Percentiles rank a stretch among this genome's conserved stretches.
Conservation (phyloP, 2,797 vertebrate species). For the Sebastes itinus region DNA sequence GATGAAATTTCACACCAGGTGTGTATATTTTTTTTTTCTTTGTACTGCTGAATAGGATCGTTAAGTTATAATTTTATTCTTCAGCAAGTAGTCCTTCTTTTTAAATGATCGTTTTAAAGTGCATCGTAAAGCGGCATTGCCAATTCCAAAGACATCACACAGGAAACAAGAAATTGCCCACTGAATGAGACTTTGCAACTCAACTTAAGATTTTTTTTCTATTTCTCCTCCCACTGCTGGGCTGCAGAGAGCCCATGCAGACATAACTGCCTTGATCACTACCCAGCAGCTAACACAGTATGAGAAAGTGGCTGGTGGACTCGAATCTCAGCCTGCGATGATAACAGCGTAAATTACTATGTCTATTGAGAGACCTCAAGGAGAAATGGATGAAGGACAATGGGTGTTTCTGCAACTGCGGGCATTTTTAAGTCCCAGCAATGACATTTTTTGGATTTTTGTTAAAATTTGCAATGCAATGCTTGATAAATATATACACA, state of each 20-base stretch:
- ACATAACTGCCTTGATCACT: constrained; percentile 68
- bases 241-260: constrained; percentile 50
- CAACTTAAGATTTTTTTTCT: constrained; percentile 12
- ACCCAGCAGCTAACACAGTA: constrained; percentile 50
- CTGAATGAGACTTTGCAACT: constrained; percentile 36
- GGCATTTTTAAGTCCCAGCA: too few species aligned
- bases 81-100: constrained; percentile 14
- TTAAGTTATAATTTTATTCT: background rate
- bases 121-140: background rate
- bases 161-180: constrained; percentile 56
- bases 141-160: constrained; percentile 35
- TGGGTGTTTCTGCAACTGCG: too few species aligned
- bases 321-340: constrained; percentile 25
- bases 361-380: constrained; percentile 30
- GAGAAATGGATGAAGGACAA: constrained; percentile 8
- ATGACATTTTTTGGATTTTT: too few species aligned
- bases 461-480: too few species aligned
- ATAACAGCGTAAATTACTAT: constrained; percentile 51
- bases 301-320: constrained; percentile 29
- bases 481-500: too few species aligned
- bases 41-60: constrained; percentile 23
- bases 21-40: constrained; percentile 24
- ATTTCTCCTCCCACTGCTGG: constrained; percentile 38
- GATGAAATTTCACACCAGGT: constrained; percentile 48
- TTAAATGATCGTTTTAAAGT: background rate